These are phyloP conservation scores for Drosophila takahashii DNA, from an alignment of 1,140 invertebrate species.

Conservation along the genomic window DNA sequence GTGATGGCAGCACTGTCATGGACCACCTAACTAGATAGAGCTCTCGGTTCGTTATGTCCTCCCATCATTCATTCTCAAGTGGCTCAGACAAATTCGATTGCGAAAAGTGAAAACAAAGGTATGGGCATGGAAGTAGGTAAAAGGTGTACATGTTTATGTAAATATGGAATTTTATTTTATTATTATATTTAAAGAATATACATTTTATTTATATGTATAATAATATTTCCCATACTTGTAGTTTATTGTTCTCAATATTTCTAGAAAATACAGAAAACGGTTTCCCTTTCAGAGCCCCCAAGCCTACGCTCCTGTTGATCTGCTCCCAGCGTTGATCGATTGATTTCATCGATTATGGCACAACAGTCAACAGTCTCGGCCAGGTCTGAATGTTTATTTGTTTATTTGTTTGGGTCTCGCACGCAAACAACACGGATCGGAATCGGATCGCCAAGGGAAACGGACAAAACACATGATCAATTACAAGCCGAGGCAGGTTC, in stretches of 20 bases:
- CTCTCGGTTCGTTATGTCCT: constrained; percentile 44
- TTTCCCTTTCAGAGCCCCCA: not conserved
- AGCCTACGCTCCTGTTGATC: constrained; percentile 28
- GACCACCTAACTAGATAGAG: constrained; percentile 48
- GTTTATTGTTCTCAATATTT: no score
- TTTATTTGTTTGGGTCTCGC: constrained; percentile 68
- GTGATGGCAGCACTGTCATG: no score
- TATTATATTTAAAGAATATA: no score
- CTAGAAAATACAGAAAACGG: no score
- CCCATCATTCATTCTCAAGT: constrained; percentile 62
- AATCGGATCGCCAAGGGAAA: constrained; percentile 23
- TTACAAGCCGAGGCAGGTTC: constrained; percentile 67
- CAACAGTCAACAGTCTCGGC: constrained; percentile 54
- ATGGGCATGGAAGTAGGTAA: constrained; percentile 9
- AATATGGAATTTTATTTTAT: not conserved
- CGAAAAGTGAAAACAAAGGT: constrained; percentile 69
- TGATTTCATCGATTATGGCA: constrained; percentile 82
- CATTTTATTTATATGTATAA: no score
- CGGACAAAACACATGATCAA: constrained; percentile 76
- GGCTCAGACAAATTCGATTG: constrained; percentile 45
- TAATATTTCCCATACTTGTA: no score
- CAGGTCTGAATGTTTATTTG: constrained; percentile 61
- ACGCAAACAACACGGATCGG: constrained; percentile 38
- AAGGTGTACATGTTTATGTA: not conserved
- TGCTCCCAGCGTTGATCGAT: constrained; percentile 63